Evolutionary conservation across 2,888 invertebrate species (phyloP).

Genomic region (Zaprionus lineosus): DNA sequence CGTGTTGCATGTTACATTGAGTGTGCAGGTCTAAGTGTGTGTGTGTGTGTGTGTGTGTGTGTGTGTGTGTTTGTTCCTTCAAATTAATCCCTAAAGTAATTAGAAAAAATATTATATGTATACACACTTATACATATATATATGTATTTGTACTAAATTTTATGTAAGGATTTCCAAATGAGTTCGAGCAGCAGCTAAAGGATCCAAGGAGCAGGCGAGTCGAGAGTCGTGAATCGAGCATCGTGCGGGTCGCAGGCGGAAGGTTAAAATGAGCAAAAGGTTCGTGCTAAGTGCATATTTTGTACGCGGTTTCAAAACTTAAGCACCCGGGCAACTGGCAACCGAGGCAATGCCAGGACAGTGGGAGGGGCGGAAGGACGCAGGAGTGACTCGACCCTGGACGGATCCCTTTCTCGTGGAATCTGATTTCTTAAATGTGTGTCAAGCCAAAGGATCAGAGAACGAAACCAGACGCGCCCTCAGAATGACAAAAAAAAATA

Average conservation of each 20-base stretch:
- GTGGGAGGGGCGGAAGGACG: not conserved
- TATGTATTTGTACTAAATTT: constrained; percentile 9
- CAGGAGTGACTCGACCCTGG: not conserved
- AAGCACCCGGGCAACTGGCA: constrained; percentile 54
- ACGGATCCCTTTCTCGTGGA: not conserved
- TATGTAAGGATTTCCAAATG: no score
- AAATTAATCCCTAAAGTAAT: constrained; percentile 80
- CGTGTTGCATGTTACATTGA: constrained; percentile 66
- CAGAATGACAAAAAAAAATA: constrained; percentile 13
- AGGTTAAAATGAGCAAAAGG: constrained; percentile 39
- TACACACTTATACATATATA: not conserved
- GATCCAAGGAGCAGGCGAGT: no score
- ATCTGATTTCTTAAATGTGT: constrained; percentile 40
- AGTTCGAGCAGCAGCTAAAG: constrained; percentile 59
- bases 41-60: constrained; percentile 28
- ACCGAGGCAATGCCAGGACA: constrained; percentile 18
- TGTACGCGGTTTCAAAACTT: constrained; percentile 51
- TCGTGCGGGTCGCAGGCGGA: not conserved
- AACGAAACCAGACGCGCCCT: constrained; percentile 12
- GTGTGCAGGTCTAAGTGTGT: no score
- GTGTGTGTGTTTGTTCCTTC: constrained; percentile 55
- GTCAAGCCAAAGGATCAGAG: constrained; percentile 43
- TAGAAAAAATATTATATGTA: constrained; percentile 62
- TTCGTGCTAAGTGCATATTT: constrained; percentile 75
- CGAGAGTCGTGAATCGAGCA: constrained; percentile 7